Evolutionary conservation across 2,888 invertebrate species (phyloP), one percentile per base, ranked within the genome.

Genomic region (Tinea semifulvella): DNA sequence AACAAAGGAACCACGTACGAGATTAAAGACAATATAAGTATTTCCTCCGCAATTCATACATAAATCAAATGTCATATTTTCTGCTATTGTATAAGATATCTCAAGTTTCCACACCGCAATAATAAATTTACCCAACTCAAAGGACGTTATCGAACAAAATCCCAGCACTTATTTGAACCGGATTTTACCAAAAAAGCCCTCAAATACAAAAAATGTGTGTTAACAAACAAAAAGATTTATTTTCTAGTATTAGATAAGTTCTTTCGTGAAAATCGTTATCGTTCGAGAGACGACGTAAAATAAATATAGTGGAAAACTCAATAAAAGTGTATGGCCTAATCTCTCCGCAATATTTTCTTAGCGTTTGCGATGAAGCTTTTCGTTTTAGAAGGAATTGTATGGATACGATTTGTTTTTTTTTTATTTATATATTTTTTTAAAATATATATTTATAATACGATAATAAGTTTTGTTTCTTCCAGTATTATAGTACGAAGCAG

Each of bases 281-380:
- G 45, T 27, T 58, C 55, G 56, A 54, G 56, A 59, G 63, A 57
- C 58, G 66, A 72, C 68, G 69, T 74, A 64, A 76, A 69, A 74
- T 76, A 76, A 77, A 77, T 77, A 77, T 68, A 70, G 73, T 69
- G 70, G 65, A 66, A 67, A 45, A 72, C 68, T 65, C 76, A 76
- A 77, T 76, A 79, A 76, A 79, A 76, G 67, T 77, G 67, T 73
- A 79, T 76, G 67, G 73, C 73, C 76, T 79, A 77, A 79, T 79
- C 77, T 76, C 75, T 75, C 71, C 65, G 71, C 74, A 75, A 77
- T 77, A 79, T 79, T 79, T 77, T 76, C 74, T 76, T 74, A 73
- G 65, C 61, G 63, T 69, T 74, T 64, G 22, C 73, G 67, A 68
- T 66, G 66, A 60, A 63, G 65, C 61, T 66, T 76, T 79, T 73